Evolutionary conservation across 2,888 invertebrate genomes (phyloP).

Genomic region (Ommatoiulus sabulosus): DNA sequence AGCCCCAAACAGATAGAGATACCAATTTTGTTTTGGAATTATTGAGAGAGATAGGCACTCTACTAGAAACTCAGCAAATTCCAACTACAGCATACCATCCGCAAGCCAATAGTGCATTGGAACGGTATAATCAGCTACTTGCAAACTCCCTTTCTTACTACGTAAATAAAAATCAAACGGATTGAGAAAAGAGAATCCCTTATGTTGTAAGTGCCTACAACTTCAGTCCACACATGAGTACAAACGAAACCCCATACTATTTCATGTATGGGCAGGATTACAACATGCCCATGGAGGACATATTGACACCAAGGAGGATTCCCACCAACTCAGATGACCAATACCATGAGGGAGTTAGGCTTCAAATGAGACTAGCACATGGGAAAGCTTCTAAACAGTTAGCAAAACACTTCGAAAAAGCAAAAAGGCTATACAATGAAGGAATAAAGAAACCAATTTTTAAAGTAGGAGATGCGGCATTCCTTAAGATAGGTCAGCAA

Average conservation of each 20-base stretch:
- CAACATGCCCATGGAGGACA: no score
- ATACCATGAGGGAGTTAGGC: neutral
- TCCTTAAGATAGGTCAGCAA: neutral
- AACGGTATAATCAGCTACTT: constrained; percentile 62
- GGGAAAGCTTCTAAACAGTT: no score
- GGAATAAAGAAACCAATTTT: neutral
- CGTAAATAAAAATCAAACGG: constrained; percentile 61
- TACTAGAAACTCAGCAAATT: no score
- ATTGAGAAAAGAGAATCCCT: constrained; percentile 63
- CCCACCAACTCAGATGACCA: neutral
- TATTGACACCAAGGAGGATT: no score
- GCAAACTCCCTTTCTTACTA: constrained; percentile 61
- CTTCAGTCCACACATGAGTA: constrained; percentile 57
- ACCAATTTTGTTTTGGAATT: no score
- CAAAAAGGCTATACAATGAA: neutral
- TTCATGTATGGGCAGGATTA: no score
- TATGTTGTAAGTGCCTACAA: constrained; percentile 62
- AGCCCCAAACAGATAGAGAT: no score
- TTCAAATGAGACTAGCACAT: neutral
- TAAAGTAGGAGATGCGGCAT: neutral
- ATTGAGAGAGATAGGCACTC: no score
- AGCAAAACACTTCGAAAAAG: neutral
- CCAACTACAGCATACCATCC: no score
- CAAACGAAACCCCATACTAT: no score
- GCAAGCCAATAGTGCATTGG: constrained; percentile 57